Base-by-base conservation (phyloP, 2,888 invertebrate species). In the Priocnemis perturbator region DNA sequence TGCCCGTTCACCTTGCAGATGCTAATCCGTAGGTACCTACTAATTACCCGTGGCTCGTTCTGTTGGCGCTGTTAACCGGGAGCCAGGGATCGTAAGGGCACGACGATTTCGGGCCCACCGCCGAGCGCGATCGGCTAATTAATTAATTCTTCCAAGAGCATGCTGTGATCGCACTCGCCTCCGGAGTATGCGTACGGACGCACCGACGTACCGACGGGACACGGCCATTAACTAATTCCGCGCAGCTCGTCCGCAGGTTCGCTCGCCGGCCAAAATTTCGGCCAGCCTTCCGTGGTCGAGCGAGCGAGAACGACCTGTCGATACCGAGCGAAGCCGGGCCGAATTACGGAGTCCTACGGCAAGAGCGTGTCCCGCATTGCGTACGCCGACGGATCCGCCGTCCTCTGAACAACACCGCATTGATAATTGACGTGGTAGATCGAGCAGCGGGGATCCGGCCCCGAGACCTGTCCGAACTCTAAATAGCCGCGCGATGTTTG, bases 401-500 rank as follows among this genome's bases (percentile, higher is more conserved):
- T 23, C 26, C 11, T 7, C 19, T 58, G 63, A 48, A 71, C 66
- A 58, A 45, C 19, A 45, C 67, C 72, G 73, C 78, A 78, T 74
- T 79, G 83, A 81, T 85, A 85, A 85, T 85, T 82, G 84, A 84
- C 83, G 80, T 80, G 79, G 79, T 75, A 73, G 74, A 77, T 76
- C 78, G 71, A 53, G 45, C 66, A 58, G 63, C 60, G 62, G 61
- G 57, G 44, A 45, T 55, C 60, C 19, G 14, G 58, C 26, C 61
- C 61, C 19, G 58, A 53, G 69, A 19, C 64, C 58, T 73, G 53
- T 63, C 55, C 67, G 47, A 66, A 56, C 75, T 62, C 85, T 83
- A 83, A 86, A 86, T 85, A 83, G 80, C 81, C 82, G 76, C 83
- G 80, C 81, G 83, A 85, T 87, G 85, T 87, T 87, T 82, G 81